These are phyloP conservation scores for Biston stratarius DNA, from an alignment of 2,888 invertebrate species.

Conservation along the genomic window DNA sequence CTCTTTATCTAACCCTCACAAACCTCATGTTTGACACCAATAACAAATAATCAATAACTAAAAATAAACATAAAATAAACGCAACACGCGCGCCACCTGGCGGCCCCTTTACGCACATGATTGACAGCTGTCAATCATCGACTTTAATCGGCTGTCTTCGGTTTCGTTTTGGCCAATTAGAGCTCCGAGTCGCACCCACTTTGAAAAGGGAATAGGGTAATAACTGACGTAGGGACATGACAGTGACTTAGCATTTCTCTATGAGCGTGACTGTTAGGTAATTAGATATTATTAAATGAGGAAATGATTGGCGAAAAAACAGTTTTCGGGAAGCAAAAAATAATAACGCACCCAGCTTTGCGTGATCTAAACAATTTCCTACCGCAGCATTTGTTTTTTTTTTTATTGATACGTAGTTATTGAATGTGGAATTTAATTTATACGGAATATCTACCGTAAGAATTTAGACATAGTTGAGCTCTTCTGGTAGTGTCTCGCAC, in stretches of 20 bases:
- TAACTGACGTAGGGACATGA: conserved; percentile 54
- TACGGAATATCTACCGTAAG: no score
- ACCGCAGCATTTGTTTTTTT: conserved; percentile 23
- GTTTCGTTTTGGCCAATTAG: conserved; percentile 77
- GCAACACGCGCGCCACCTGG: conserved; percentile 73
- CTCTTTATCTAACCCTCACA: no score
- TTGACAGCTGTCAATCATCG: conserved; percentile 83
- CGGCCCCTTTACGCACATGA: conserved; percentile 68
- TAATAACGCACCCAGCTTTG: conserved; percentile 25
- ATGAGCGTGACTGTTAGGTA: conserved; percentile 1
- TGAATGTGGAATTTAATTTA: no score
- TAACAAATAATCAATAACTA: background rate
- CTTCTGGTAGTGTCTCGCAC: no score
- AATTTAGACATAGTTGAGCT: no score
- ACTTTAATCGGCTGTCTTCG: conserved; percentile 75
- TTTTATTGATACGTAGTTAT: conserved; percentile 23
- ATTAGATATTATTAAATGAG: background rate
- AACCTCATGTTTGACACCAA: background rate
- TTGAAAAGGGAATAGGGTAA: conserved; percentile 61
- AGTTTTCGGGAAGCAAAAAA: conserved; percentile 15
- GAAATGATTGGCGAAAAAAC: conserved; percentile 21
- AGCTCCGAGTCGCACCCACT: conserved; percentile 61
- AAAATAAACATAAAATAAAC: conserved; percentile 34
- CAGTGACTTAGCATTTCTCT: conserved; percentile 17
- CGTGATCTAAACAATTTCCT: conserved; percentile 40